Percentiles rank a stretch among this genome's conserved stretches.
phyloP scores from a whole-genome alignment of 2,113 vertebrate genomes.

The Lagopus muta region DNA sequence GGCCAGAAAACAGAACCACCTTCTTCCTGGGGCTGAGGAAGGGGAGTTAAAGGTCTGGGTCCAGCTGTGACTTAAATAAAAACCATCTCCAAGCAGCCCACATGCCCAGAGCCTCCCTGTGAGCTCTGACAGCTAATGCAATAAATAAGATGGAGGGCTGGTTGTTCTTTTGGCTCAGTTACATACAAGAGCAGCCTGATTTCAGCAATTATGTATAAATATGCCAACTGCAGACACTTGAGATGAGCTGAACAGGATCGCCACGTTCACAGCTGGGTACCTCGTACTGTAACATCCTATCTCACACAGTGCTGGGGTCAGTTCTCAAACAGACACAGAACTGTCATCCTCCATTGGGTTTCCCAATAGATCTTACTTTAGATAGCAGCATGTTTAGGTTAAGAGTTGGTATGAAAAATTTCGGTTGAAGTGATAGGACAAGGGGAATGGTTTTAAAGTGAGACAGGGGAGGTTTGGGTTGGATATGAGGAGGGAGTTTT shows the following conservation, averaged over 20 bases:
- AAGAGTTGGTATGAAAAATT: not conserved
- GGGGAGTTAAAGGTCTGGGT: not conserved
- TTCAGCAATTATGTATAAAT: not conserved
- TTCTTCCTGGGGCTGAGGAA: not conserved
- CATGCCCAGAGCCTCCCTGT: not conserved
- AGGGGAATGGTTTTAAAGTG: no score
- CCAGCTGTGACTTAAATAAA: not conserved
- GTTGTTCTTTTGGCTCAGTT: not conserved
- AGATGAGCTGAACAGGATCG: not conserved
- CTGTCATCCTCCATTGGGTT: not conserved
- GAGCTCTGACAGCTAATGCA: not conserved
- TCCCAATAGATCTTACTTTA: not conserved
- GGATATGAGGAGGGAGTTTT: no score
- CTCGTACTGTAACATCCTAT: not conserved
- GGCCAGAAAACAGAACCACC: not conserved
- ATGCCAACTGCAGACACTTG: fast-evolving
- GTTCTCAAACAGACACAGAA: not conserved
- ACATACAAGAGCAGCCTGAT: not conserved
- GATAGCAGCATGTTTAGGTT: not conserved
- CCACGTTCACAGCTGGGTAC: not conserved
- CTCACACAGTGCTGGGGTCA: not conserved
- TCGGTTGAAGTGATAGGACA: no score
- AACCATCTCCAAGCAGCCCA: not conserved
- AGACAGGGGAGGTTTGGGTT: no score
- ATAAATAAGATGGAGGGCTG: not conserved